Evolutionary conservation across 2,113 vertebrate species (phyloP), one percentile per base, ranked within the genome.

Genomic region (Cygnus buccinator): DNA sequence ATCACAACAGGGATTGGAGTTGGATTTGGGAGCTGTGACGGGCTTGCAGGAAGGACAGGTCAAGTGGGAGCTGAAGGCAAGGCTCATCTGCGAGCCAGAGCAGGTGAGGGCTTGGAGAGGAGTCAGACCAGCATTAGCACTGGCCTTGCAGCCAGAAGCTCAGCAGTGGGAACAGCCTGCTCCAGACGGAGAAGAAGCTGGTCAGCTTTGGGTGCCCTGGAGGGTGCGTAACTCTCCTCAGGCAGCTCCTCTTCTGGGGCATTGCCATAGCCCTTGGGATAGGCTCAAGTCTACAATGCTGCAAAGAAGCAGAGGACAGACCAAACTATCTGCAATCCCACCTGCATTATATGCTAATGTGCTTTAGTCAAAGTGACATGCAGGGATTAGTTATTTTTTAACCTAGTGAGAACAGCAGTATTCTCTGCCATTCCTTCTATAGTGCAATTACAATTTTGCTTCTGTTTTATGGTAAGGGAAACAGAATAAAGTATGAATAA

Each of bases 1-100:
- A 18, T 55, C 52, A 50, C 29, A 41, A 10, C 7, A 35, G n/a
- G 35, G 23, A 46, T 14, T 1, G 25, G 50, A 72, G 59, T 55
- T 0, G 28, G 70, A n/a, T 41, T 0, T 85, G 43, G 29, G n/a
- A 72, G 29, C 29, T 1, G 1, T 0, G 4, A 11, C 2, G 19
- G 70, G 41, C 52, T 73, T 26, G 29, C 25, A 50, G 59, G 22
- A 57, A 78, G 19, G 16, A 39, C 23, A 63, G 15, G 25, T 25
- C 31, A 43, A 39, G 9, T 35, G 29, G n/a, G 22, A 63, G 28
- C 43, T 46, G 54, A n/a, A 55, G 13, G 9, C 57, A 58, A 63
- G 48, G 35, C n/a, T 68, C 13, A 12, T 54, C 33, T 19, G 9
- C 37, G 35, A 76, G 57, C 4, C 21, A 37, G 41, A 37, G 31